phyloP scores from a whole-genome alignment of 2,888 invertebrate genomes.

The Syritta pipiens region DNA sequence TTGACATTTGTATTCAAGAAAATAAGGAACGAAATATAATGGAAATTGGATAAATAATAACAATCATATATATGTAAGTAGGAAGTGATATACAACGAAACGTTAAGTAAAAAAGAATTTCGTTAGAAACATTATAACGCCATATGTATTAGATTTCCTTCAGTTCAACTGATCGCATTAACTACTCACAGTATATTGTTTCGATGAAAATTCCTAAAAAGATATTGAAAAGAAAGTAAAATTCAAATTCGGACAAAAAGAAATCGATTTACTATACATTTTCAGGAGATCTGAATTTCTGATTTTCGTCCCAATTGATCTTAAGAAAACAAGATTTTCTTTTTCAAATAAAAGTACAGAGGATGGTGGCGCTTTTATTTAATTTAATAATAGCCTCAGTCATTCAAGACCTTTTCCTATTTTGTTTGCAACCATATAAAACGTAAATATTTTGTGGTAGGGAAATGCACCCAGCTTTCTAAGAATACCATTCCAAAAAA shows the following conservation, averaged over 20 bases:
- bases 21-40: slow-evolving; percentile 36
- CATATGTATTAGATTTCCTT: slow-evolving; percentile 43
- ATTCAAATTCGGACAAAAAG: slow-evolving; percentile 63
- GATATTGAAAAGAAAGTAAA: slow-evolving; percentile 73
- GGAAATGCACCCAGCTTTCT: background rate
- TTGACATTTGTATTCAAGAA: slow-evolving; percentile 33
- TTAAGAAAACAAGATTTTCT: slow-evolving; percentile 43
- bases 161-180: slow-evolving; percentile 49
- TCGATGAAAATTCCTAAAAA: slow-evolving; percentile 79
- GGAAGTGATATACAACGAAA: slow-evolving; percentile 48
- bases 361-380: too few relatives aligned
- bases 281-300: slow-evolving; percentile 50
- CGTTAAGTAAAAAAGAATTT: slow-evolving; percentile 45
- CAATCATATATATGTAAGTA: slow-evolving; percentile 15
- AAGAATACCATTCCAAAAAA: background rate
- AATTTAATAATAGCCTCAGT: too few relatives aligned
- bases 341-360: slow-evolving; percentile 66
- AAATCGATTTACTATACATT: slow-evolving; percentile 42
- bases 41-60: slow-evolving; percentile 28
- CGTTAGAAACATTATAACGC: slow-evolving; percentile 59
- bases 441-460: background rate
- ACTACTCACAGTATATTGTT: slow-evolving; percentile 79
- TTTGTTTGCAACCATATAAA: background rate
- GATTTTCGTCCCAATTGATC: slow-evolving; percentile 49
- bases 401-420: background rate